A percentile compares a stretch with the other conserved stretches of the same genome.
phyloP scores from a whole-genome alignment of 2,888 invertebrate species.

The Ryuthela nishihirai region DNA sequence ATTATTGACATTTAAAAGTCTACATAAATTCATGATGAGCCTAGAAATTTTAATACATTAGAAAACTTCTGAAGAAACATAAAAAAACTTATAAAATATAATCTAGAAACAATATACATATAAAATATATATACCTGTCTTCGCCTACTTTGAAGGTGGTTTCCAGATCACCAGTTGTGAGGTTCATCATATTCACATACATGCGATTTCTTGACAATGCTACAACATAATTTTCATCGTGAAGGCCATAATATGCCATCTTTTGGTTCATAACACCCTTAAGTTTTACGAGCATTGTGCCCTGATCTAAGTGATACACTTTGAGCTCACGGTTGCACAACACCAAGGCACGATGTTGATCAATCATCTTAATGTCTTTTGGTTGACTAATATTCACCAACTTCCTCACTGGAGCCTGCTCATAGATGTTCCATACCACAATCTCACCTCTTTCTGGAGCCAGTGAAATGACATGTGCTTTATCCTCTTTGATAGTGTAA shows the following conservation, averaged over 20 bases:
- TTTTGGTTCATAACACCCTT: constrained; percentile 85
- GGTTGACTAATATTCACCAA: constrained; percentile 70
- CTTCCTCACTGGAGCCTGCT: constrained; percentile 61
- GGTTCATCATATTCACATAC: constrained; percentile 84
- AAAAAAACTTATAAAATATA: too few species aligned
- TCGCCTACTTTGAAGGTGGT: constrained; percentile 83
- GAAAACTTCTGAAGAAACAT: too few species aligned
- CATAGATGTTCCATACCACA: constrained; percentile 73
- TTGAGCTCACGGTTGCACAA: constrained; percentile 75
- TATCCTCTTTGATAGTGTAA: constrained; percentile 62
- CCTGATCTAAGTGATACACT: constrained; percentile 74
- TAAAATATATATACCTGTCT: constrained; percentile 57
- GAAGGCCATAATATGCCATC: constrained; percentile 83
- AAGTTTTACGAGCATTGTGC: constrained; percentile 64
- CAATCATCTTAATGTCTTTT: constrained; percentile 71
- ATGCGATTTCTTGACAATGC: constrained; percentile 79
- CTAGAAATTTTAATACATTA: too few species aligned
- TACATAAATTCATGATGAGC: too few species aligned
- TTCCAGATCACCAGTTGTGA: constrained; percentile 73
- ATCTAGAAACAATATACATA: too few species aligned
- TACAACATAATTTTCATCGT: constrained; percentile 73
- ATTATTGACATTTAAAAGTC: too few species aligned
- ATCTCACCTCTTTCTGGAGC: constrained; percentile 71
- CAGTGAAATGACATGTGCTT: constrained; percentile 69
- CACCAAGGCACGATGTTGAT: constrained; percentile 65